Base-by-base conservation (phyloP, 1,140 invertebrate genomes). In the Zaprionus camerounensis region DNA sequence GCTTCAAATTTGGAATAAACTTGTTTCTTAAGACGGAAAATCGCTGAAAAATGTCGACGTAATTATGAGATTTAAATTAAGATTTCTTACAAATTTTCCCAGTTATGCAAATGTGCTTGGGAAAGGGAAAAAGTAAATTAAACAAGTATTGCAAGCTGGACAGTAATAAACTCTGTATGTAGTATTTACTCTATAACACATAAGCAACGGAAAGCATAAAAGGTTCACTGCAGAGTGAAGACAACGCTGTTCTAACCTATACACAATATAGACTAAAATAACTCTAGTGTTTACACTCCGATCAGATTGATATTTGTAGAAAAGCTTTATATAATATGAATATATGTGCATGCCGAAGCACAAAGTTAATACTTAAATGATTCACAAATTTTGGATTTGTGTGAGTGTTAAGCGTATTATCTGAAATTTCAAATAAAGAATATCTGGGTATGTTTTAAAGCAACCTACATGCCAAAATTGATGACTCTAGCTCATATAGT, bases 11-110 rank as follows among this genome's bases (percentile, higher is more conserved):
- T 91, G 83, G 49, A 7, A 28, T 63, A 76, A 88, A 87, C 84
- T 74, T 85, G 85, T 90, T 81, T 80, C 76, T 80, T 62, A 80
- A 90, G 81, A 68, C 72, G 76, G 31, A 81, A 76, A 88, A 77
- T 76, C 59, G 17, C 67, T 77, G 67, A 90, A 74, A 84, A 79
- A 84, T 82, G 78, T 55, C 17, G 59, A 66, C 44, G 72, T 80
- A 67, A 86, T 86, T 85, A 81, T 65, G 71, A 49, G 65, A 51
- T 17, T 34, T 34, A 34, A 34, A 34, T 34, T 34, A 11, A 61
- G 7, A 73, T 83, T 72, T 81, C 53, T 55, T 65, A 59, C 41
- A 11, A 75, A 75, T 71, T 38, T 38, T 34, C 53, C 44, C 71
- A 71, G 65, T 72, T 86, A 87, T 87, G 80, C 58, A 73, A 87